phyloP scores from a whole-genome alignment of 1,140 invertebrate genomes.

The Bradynema listronoti region DNA sequence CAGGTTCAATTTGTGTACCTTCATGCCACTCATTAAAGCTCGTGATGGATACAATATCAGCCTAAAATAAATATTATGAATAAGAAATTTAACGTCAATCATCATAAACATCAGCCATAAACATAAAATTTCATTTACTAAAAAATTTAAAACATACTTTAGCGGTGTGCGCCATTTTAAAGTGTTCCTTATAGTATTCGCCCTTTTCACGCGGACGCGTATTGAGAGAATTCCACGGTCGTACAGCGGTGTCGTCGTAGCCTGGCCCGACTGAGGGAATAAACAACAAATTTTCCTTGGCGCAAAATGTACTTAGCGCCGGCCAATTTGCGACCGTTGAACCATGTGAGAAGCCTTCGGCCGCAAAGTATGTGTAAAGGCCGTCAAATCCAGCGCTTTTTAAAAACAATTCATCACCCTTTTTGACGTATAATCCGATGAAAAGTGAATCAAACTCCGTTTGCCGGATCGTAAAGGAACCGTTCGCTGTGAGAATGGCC shows the following conservation, averaged over 20 bases:
- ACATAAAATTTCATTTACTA: neutral
- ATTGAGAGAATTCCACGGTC: constrained; percentile 61
- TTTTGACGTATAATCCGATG: constrained; percentile 36
- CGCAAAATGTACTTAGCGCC: constrained; percentile 55
- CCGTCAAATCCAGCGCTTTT: constrained; percentile 61
- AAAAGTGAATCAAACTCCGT: constrained; percentile 61
- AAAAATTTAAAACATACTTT: constrained; percentile 22
- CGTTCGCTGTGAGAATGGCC: constrained; percentile 52
- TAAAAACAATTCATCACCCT: constrained; percentile 18
- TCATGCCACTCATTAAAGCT: constrained; percentile 64
- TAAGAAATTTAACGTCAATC: neutral
- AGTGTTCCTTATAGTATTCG: constrained; percentile 59
- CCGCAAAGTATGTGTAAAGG: constrained; percentile 63
- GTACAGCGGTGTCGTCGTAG: constrained; percentile 61
- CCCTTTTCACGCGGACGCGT: constrained; percentile 59
- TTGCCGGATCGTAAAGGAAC: constrained; percentile 54
- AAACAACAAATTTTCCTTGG: constrained; percentile 58
- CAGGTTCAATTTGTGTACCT: constrained; percentile 63
- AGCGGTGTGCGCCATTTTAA: constrained; percentile 57
- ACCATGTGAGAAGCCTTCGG: constrained; percentile 61
- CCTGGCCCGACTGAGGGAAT: constrained; percentile 60
- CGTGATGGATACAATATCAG: constrained; percentile 60
- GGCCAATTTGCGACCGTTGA: constrained; percentile 60
- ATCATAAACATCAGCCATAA: neutral
- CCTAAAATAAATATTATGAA: constrained; percentile 20